These are phyloP conservation scores for Brachionus rotundiformis DNA, from an alignment of 1,140 invertebrate genomes.

Conservation along the genomic window DNA sequence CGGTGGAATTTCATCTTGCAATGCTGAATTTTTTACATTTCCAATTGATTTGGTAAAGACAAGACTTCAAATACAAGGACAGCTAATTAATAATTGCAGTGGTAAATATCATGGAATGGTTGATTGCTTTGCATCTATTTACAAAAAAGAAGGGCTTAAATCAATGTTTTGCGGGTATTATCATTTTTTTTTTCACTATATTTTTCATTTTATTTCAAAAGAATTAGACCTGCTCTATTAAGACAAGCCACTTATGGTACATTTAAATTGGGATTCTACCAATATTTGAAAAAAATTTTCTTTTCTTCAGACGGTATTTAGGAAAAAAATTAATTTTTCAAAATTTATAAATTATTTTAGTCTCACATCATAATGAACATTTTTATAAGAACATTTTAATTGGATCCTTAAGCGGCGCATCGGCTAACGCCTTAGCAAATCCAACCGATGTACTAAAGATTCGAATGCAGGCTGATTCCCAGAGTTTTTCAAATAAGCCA, in stretches of 20 bases:
- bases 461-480: slow-evolving; percentile 68
- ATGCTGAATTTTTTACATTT: slow-evolving; percentile 55
- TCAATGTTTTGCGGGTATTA: slow-evolving; percentile 81
- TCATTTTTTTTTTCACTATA: no score
- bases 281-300: slow-evolving; percentile 76
- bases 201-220: slow-evolving; percentile 66
- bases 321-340: slow-evolving; percentile 41
- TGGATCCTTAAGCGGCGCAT: slow-evolving; percentile 67
- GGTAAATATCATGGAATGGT: slow-evolving; percentile 85
- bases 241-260: slow-evolving; percentile 91
- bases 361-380: slow-evolving; percentile 67
- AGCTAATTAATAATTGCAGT: slow-evolving; percentile 70
- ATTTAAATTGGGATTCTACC: slow-evolving; percentile 93
- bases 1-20: slow-evolving; percentile 34
- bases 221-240: slow-evolving; percentile 84
- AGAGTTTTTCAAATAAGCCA: slow-evolving; percentile 52
- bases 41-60: slow-evolving; percentile 64
- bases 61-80: slow-evolving; percentile 62
- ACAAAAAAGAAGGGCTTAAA: slow-evolving; percentile 76
- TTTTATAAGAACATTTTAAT: slow-evolving; percentile 80
- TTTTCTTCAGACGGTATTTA: slow-evolving; percentile 63
- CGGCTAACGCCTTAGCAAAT: slow-evolving; percentile 61
- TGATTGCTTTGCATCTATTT: slow-evolving; percentile 81
- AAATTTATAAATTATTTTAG: neutral
- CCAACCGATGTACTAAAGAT: slow-evolving; percentile 65